These are phyloP conservation scores for Calliphora vicina DNA, from an alignment of 1,140 invertebrate genomes.

Conservation along the genomic window DNA sequence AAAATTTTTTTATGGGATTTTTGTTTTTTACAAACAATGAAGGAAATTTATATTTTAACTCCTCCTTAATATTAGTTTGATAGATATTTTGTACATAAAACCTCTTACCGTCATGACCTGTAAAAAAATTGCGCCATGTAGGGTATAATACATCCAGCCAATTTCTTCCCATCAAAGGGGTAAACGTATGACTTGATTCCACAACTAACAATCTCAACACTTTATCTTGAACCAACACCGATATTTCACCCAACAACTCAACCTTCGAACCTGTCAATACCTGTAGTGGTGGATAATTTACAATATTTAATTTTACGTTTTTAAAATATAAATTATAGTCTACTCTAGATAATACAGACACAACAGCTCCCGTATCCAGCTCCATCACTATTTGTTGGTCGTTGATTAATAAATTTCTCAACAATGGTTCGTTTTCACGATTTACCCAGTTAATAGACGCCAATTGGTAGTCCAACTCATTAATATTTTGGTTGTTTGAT, in stretches of 20 bases:
- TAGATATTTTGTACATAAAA: not conserved
- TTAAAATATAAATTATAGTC: not conserved
- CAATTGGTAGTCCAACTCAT: not conserved
- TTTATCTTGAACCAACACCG: not conserved
- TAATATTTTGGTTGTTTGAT: not conserved
- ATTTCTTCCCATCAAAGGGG: not conserved
- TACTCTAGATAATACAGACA: not conserved
- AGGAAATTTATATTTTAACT: constrained; percentile 1
- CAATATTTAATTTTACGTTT: not conserved
- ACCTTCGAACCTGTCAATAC: not conserved
- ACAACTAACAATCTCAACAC: not conserved
- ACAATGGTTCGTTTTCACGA: not conserved
- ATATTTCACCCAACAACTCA: not conserved
- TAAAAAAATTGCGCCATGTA: not conserved
- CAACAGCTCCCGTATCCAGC: not conserved
- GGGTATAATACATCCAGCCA: not conserved
- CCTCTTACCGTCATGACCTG: not conserved
- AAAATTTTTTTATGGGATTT: not conserved
- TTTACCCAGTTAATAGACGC: not conserved
- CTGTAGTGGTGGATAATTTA: not conserved
- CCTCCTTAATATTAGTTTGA: not conserved
- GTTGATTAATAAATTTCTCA: not conserved
- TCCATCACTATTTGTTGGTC: not conserved
- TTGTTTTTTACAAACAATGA: not conserved
- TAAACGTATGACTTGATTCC: not conserved